Evolutionary conservation across 2,888 invertebrate genomes (phyloP), one percentile per base, ranked within the genome.

Genomic region (Tachina grossa): DNA sequence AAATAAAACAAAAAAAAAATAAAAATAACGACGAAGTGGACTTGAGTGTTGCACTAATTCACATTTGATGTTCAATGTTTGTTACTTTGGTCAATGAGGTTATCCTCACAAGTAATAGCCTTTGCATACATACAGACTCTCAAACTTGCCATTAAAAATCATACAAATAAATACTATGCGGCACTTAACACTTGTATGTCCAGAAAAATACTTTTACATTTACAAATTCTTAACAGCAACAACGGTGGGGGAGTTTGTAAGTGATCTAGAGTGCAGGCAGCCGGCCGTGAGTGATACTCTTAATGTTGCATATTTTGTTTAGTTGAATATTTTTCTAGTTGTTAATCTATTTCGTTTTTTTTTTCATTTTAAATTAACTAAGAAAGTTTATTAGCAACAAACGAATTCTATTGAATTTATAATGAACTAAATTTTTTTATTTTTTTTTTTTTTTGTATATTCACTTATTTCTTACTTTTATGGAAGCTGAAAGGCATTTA

Each of bases 1-100:
- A 43, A 47, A 49, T 69, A 55, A 41, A 10, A 41, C 5, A 49
- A 57, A 22, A 19, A 16, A 75, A 45, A 51, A 59, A 68, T 22
- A 63, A 22, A 47, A 55, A 74, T 77, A 74, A 75, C 63, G 22
- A 75, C 59, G 66, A 83, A 86, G 68, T 85, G 79, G 83, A 76
- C 82, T 85, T 83, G 83, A 87, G 83, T 85, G 88, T 88, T 88
- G 87, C 89, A 89, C 89, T 89, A 89, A 89, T 89, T 89, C 89
- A 89, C 89, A 88, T 89, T 89, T 89, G 88, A 89, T 89, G 89
- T 89, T 89, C 87, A 80, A 83, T 88, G 87, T 88, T 88, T 88
- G 88, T 88, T 85, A 83, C 87, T 88, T 85, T 88, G 88, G 89
- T 89, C 89, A 89, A 88, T 88, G 88, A 88, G 89, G 88, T 88